These are phyloP conservation scores for Zelostemma sp. DNA, from an alignment of 1,140 invertebrate genomes.

Conservation along the genomic window DNA sequence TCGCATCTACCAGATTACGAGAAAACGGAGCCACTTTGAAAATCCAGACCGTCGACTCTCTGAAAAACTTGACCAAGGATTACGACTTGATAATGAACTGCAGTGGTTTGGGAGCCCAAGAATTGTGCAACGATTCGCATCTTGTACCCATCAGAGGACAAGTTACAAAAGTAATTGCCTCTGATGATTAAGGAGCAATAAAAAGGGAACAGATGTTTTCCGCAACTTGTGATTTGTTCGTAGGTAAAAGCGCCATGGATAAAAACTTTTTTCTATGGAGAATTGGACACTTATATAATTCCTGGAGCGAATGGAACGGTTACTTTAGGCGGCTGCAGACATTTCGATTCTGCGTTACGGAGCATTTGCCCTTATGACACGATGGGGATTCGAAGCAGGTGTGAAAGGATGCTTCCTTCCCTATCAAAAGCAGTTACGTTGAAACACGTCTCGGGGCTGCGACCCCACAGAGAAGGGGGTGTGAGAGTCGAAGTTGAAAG, in stretches of 20 bases:
- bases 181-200: background rate
- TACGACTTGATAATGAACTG: slow-evolving; percentile 92
- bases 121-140: slow-evolving; percentile 81
- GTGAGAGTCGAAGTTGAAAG: slow-evolving; percentile 82
- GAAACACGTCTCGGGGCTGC: slow-evolving; percentile 79
- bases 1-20: slow-evolving; percentile 69
- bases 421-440: slow-evolving; percentile 77
- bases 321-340: slow-evolving; percentile 87
- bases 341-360: slow-evolving; percentile 83
- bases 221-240: slow-evolving; percentile 17
- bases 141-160: slow-evolving; percentile 91
- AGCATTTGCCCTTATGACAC: slow-evolving; percentile 80
- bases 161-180: slow-evolving; percentile 80
- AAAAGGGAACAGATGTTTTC: slow-evolving; percentile 1
- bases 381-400: slow-evolving; percentile 81
- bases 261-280: slow-evolving; percentile 87
- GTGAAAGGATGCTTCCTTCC: slow-evolving; percentile 78
- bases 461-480: slow-evolving; percentile 80
- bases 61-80: slow-evolving; percentile 73
- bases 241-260: slow-evolving; percentile 90
- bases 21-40: slow-evolving; percentile 73
- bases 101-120: slow-evolving; percentile 84
- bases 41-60: slow-evolving; percentile 72
- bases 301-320: slow-evolving; percentile 79
- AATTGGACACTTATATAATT: slow-evolving; percentile 88